phyloP scores from a whole-genome alignment of 2,113 vertebrate genomes.

The Solea solea region DNA sequence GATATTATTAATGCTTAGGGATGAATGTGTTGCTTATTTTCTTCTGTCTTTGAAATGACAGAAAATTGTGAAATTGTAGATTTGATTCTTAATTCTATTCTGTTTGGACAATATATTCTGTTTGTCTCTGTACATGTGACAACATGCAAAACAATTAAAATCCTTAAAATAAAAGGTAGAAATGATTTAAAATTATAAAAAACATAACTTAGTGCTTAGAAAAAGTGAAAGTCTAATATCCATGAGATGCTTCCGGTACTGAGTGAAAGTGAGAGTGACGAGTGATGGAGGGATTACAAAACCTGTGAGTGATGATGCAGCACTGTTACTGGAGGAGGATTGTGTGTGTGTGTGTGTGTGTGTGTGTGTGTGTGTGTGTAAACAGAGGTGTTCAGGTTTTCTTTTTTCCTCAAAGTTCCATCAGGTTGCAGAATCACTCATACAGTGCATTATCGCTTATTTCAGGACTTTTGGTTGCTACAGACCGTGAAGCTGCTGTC shows the following conservation, averaged over 20 bases:
- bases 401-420: neutral
- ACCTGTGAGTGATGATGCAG: constrained; percentile 6
- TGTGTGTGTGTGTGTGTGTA: neutral
- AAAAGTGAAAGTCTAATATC: neutral
- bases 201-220: no score
- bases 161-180: no score
- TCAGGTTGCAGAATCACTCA: neutral
- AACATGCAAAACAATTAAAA: no score
- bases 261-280: neutral
- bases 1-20: no score
- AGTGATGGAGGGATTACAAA: constrained; percentile 1
- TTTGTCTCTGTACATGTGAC: no score
- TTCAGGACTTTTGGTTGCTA: neutral
- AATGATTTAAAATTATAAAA: neutral
- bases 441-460: neutral
- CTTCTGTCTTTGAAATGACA: no score
- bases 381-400: neutral
- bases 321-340: neutral
- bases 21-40: no score
- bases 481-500: neutral
- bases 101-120: no score
- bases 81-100: no score
- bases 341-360: neutral
- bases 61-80: no score
- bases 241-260: neutral